A percentile compares a stretch with the other conserved stretches of the same genome.
Evolutionary conservation across 1,140 invertebrate species (phyloP).

Genomic region (Pseudomyrmex cubaensis): DNA sequence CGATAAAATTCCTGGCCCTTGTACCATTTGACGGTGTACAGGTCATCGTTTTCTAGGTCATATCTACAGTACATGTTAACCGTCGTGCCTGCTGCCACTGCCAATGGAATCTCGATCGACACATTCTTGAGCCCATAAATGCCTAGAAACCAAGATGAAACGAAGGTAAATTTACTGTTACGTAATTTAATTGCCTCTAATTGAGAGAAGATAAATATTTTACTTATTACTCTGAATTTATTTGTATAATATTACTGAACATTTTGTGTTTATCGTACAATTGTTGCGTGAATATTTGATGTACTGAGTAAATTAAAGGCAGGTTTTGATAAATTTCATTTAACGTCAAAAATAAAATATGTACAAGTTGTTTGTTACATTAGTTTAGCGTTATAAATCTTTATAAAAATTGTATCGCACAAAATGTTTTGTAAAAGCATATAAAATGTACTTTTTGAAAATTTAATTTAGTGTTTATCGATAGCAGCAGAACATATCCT

Average conservation of each 20-base stretch:
- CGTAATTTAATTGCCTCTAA: too few relatives aligned
- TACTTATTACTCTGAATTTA: background rate
- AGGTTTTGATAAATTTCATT: background rate
- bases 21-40: constrained; percentile 95
- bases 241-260: background rate
- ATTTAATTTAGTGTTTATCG: background rate
- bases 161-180: background rate
- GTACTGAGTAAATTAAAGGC: too few relatives aligned
- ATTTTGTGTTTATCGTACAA: background rate
- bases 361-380: too few relatives aligned
- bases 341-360: background rate
- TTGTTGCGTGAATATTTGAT: too few relatives aligned
- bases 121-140: constrained; percentile 82
- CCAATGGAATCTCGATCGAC: constrained; percentile 83
- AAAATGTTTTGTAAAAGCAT: background rate
- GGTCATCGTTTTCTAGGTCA: constrained; percentile 84
- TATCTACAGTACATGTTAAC: constrained; percentile 84
- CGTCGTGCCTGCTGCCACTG: constrained; percentile 83
- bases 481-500: background rate
- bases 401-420: too few relatives aligned
- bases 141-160: constrained; percentile 74
- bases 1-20: constrained; percentile 92
- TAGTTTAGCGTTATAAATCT: too few relatives aligned
- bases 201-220: background rate
- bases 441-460: background rate